A percentile compares a stretch with the other conserved stretches of the same genome.
These are phyloP conservation scores for Acropora tenuis DNA, from an alignment of 64 coral and sea anemone genomes.

Conservation along the genomic window DNA sequence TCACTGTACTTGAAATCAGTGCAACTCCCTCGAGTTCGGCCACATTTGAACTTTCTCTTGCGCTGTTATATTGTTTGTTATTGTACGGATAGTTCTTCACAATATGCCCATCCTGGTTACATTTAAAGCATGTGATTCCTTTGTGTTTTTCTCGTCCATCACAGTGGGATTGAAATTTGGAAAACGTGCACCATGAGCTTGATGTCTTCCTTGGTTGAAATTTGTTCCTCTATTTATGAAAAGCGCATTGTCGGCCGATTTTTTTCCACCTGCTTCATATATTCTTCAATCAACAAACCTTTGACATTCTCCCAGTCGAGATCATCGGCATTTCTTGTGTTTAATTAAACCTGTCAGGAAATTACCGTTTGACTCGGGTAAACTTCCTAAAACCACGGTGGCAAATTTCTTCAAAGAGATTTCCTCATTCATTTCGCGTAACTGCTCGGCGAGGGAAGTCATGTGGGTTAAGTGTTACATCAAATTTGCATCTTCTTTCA, in stretches of 20 bases:
- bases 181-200: not conserved
- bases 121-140: slow-evolving; percentile 51
- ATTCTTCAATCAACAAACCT: slow-evolving; percentile 57
- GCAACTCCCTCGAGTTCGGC: slow-evolving; percentile 72
- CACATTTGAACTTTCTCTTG: slow-evolving; percentile 68
- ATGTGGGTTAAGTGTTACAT: slow-evolving; percentile 58
- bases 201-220: slow-evolving; percentile 30
- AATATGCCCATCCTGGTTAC: slow-evolving; percentile 58
- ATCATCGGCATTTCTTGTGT: slow-evolving; percentile 57
- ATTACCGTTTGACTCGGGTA: slow-evolving; percentile 59
- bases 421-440: slow-evolving; percentile 58
- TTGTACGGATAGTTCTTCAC: slow-evolving; percentile 66
- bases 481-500: slow-evolving; percentile 47
- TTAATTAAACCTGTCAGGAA: slow-evolving; percentile 67
- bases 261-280: slow-evolving; percentile 56
- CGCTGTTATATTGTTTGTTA: slow-evolving; percentile 31
- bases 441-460: slow-evolving; percentile 56
- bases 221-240: slow-evolving; percentile 33
- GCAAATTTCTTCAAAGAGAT: slow-evolving; percentile 67
- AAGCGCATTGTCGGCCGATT: slow-evolving; percentile 18
- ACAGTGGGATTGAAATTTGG: not conserved
- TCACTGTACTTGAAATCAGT: slow-evolving; percentile 63
- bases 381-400: slow-evolving; percentile 43
- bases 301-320: slow-evolving; percentile 61
- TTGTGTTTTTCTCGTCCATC: slow-evolving; percentile 58